Percentiles rank a stretch among this genome's conserved stretches.
Evolutionary conservation across 2,113 vertebrate species (phyloP).

Genomic region (Acrocephalus kingi): DNA sequence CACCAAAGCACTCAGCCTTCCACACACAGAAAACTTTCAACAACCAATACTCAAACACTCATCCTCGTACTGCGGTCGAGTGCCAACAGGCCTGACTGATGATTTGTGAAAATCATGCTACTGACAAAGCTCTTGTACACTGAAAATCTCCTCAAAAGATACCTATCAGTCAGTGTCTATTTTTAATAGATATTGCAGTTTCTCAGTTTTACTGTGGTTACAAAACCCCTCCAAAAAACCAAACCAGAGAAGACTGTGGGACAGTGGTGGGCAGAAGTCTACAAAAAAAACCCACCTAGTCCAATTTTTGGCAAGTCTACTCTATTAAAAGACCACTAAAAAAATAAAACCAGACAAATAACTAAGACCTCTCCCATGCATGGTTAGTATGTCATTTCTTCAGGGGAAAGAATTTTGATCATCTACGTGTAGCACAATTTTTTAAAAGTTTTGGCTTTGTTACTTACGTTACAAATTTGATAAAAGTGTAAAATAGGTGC

Average conservation of each 20-base stretch:
- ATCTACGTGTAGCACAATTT: not conserved
- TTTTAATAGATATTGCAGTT: not conserved
- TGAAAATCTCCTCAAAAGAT: not conserved
- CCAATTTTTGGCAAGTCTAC: not conserved
- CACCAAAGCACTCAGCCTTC: not conserved
- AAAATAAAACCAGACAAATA: not conserved
- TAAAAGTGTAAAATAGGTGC: not conserved
- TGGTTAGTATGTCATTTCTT: not conserved
- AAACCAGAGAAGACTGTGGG: not conserved
- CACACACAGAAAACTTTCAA: not conserved
- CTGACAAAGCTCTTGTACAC: not conserved
- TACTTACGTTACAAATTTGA: not conserved
- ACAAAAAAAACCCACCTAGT: not conserved
- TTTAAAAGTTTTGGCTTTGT: not conserved
- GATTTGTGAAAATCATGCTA: not conserved
- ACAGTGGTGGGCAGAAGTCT: not conserved
- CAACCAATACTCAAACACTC: not conserved
- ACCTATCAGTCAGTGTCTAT: not conserved
- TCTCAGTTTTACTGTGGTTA: not conserved
- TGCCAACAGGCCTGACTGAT: rapidly evolving
- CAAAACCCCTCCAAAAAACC: not conserved
- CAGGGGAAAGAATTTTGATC: not conserved
- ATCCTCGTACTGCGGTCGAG: rapidly evolving
- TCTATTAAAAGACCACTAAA: not conserved
- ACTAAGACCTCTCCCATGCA: not conserved